These are phyloP conservation scores for Perca flavescens DNA, from an alignment of 2,113 vertebrate genomes.

Conservation along the genomic window DNA sequence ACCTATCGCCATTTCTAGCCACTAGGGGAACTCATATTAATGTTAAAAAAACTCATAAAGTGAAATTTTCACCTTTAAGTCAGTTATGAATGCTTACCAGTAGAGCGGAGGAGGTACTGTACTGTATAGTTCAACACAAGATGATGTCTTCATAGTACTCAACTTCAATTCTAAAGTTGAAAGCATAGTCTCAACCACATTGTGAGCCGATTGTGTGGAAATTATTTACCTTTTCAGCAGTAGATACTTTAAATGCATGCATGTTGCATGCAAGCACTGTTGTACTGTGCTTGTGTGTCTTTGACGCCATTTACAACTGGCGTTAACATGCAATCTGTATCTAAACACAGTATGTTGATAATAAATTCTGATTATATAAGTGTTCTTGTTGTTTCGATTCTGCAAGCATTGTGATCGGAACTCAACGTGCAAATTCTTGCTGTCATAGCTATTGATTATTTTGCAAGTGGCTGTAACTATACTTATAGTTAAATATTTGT, in stretches of 20 bases:
- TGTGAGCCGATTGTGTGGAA: not conserved
- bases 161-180: not conserved
- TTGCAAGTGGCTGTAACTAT: not conserved
- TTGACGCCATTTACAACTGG: not conserved
- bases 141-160: not conserved
- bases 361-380: not conserved
- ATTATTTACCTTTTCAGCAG: not conserved
- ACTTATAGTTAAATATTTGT: not conserved
- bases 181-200: not conserved
- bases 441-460: not conserved
- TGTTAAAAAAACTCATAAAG: too few relatives aligned
- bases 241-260: not conserved
- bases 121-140: not conserved
- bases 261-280: not conserved
- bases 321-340: not conserved
- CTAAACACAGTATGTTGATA: not conserved
- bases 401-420: not conserved
- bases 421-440: not conserved
- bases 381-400: not conserved
- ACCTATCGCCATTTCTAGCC: too few relatives aligned
- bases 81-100: not conserved
- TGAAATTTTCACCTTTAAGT: not conserved
- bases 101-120: not conserved
- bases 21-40: too few relatives aligned
- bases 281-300: not conserved